These are phyloP conservation scores for Mallateleia sp. DNA, from an alignment of 2,888 invertebrate species.

Conservation along the genomic window DNA sequence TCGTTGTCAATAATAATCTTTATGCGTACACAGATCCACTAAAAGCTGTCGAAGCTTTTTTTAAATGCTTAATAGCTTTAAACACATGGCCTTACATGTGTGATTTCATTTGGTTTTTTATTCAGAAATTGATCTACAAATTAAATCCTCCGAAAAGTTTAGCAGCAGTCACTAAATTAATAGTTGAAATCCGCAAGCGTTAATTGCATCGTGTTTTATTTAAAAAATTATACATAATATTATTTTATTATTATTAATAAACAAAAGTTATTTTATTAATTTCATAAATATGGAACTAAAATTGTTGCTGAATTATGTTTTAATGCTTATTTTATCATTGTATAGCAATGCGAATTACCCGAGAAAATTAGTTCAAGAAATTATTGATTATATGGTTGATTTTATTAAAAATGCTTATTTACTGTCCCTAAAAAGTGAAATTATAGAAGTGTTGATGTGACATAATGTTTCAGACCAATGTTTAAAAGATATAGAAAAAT, in stretches of 20 bases:
- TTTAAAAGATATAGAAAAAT: constrained; percentile 13
- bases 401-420: constrained; percentile 20
- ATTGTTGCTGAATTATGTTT: constrained; percentile 12
- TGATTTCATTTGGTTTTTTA: constrained; percentile 23
- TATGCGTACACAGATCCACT: constrained; percentile 11
- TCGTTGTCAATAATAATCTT: neutral
- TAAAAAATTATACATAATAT: too few relatives aligned
- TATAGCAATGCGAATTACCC: constrained; percentile 10
- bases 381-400: constrained; percentile 11
- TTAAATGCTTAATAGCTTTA: constrained; percentile 17
- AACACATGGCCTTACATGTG: constrained; percentile 3
- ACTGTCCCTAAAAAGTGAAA: constrained; percentile 4
- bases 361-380: constrained; percentile 30
- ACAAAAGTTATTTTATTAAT: too few relatives aligned
- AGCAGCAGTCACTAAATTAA: constrained; percentile 14
- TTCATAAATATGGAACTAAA: constrained; percentile 15
- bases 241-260: too few relatives aligned
- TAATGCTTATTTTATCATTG: constrained; percentile 4
- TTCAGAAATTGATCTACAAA: constrained; percentile 5
- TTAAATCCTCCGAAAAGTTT: constrained; percentile 5
- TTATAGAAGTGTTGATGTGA: neutral
- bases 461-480: constrained; percentile 15
- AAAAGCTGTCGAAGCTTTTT: constrained; percentile 30
- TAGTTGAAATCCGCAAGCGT: neutral
- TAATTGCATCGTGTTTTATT: too few relatives aligned